Evolutionary conservation across 2,113 vertebrate genomes (phyloP).

Genomic region (Atlantisia rogersi): DNA sequence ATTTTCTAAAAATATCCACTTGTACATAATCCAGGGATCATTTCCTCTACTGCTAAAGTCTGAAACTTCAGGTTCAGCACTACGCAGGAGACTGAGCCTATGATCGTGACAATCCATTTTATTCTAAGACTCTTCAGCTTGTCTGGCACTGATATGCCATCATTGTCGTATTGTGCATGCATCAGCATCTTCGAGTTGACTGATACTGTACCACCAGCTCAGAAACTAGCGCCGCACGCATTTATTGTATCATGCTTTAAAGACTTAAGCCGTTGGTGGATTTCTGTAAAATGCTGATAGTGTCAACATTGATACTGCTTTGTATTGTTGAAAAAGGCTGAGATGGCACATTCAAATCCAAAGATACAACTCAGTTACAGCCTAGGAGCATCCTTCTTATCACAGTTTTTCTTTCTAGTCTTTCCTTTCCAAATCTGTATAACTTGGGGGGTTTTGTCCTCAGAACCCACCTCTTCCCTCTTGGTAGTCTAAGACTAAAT

Average conservation of each 20-base stretch:
- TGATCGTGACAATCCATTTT: neutral
- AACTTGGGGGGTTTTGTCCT: neutral
- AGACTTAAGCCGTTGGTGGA: neutral
- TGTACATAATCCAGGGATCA: neutral
- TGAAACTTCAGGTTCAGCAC: neutral
- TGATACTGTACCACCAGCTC: neutral
- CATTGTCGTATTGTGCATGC: neutral
- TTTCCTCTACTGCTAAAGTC: neutral
- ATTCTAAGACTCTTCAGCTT: neutral
- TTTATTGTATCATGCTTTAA: neutral
- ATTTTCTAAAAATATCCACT: neutral
- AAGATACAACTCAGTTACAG: neutral
- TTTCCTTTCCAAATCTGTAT: neutral
- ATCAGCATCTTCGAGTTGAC: neutral
- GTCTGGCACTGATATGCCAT: neutral
- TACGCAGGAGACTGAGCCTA: neutral
- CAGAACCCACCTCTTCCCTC: neutral
- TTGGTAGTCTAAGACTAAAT: neutral
- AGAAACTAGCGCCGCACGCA: neutral
- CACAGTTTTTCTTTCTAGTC: neutral
- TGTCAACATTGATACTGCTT: neutral
- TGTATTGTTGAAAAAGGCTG: neutral
- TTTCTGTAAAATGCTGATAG: conserved; percentile 16
- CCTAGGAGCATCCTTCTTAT: neutral
- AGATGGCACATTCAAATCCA: neutral